Conservation (phyloP, 2,797 vertebrate genomes). For the Artibeus lituratus region DNA sequence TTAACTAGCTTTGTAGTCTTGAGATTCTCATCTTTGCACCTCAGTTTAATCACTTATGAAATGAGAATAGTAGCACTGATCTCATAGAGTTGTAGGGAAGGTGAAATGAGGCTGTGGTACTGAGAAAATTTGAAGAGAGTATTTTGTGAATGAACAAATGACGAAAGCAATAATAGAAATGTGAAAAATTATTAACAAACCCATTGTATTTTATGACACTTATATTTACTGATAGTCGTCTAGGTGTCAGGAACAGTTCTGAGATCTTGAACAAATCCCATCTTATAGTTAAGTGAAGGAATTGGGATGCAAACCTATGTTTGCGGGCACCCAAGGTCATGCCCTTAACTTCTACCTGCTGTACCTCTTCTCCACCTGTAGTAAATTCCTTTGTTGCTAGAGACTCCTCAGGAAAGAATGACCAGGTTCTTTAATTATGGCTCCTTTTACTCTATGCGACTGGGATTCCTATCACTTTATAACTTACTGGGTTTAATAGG, state of each 20-base stretch:
- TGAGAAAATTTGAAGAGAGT: not conserved
- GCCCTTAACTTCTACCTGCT: not conserved
- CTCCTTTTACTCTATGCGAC: not conserved
- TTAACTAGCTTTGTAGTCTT: not conserved
- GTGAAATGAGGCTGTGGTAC: not conserved
- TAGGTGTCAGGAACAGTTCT: not conserved
- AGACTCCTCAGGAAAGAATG: not conserved
- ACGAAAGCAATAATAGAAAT: not conserved
- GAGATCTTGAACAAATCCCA: not conserved
- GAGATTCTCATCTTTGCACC: not conserved
- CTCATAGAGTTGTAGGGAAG: not conserved
- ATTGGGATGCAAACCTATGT: not conserved
- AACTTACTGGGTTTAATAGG: not conserved
- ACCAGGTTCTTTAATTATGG: not conserved
- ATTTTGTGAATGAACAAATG: conserved; percentile 18
- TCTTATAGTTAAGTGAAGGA: not conserved
- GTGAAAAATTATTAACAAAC: not conserved
- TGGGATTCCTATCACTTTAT: not conserved
- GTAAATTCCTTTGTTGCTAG: not conserved
- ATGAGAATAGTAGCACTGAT: not conserved
- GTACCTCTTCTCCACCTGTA: not conserved
- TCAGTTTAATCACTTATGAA: not conserved
- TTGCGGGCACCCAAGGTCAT: not conserved
- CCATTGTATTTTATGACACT: not conserved
- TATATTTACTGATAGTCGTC: not conserved